A percentile compares a stretch with the other conserved stretches of the same genome.
phyloP scores from a whole-genome alignment of 2,797 vertebrate species.

The Catamblyrhynchus diadema region DNA sequence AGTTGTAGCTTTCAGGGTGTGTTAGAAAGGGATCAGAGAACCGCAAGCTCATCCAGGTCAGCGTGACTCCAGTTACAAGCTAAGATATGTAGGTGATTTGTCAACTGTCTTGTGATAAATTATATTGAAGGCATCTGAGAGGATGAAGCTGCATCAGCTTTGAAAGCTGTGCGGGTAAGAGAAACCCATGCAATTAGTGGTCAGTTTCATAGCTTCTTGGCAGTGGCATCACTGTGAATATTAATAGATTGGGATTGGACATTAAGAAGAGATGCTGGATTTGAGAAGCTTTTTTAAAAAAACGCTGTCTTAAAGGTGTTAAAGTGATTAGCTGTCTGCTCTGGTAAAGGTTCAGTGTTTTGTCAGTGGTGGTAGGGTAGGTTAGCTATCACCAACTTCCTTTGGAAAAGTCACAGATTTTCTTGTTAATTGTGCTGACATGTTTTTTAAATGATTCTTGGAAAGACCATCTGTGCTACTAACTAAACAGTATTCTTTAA shows the following conservation, averaged over 20 bases:
- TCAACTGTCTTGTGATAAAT: background rate
- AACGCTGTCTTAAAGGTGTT: background rate
- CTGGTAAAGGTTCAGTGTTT: background rate
- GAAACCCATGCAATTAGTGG: background rate
- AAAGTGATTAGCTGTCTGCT: background rate
- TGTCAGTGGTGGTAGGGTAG: background rate
- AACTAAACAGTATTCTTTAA: background rate
- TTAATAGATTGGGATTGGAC: background rate
- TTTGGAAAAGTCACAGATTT: background rate
- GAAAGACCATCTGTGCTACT: background rate
- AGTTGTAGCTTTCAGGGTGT: background rate
- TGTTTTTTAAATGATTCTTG: background rate
- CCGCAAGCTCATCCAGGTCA: background rate
- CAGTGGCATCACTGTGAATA: background rate
- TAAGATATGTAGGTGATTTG: background rate
- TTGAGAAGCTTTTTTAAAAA: background rate
- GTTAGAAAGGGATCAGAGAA: background rate
- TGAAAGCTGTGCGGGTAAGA: background rate
- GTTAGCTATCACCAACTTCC: background rate
- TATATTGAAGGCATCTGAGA: background rate
- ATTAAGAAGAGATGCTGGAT: background rate
- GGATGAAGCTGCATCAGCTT: background rate
- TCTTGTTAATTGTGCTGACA: background rate
- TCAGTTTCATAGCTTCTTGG: background rate
- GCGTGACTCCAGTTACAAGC: background rate